Evolutionary conservation across 2,888 invertebrate genomes (phyloP).

Genomic region (Epistrophella euchroma): DNA sequence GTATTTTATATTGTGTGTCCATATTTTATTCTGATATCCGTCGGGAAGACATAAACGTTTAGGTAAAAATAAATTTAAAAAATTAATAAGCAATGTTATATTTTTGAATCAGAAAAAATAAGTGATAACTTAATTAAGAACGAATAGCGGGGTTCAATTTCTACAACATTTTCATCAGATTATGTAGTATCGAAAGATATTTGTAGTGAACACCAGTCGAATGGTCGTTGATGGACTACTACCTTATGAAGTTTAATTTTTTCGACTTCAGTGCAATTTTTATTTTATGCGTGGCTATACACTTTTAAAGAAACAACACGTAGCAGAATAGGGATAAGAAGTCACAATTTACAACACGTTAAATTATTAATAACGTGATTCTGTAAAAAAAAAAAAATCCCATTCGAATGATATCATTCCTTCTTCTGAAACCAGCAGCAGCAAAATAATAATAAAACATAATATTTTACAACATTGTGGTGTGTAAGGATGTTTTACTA

Average conservation of each 20-base stretch:
- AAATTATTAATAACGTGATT: neutral
- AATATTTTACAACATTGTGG: neutral
- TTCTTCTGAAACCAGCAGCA: slow-evolving; percentile 10
- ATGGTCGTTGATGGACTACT: no score
- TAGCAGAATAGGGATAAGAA: neutral
- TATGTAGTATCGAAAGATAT: no score
- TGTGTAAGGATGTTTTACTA: slow-evolving; percentile 49
- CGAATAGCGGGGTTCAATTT: neutral
- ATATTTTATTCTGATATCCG: no score
- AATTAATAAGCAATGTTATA: neutral
- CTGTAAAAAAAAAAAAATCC: slow-evolving; percentile 26
- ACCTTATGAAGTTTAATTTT: no score
- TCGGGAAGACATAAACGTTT: neutral
- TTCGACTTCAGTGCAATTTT: no score
- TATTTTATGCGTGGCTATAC: no score
- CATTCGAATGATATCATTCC: slow-evolving; percentile 72
- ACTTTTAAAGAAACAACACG: no score
- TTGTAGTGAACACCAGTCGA: no score
- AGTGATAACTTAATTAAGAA: neutral
- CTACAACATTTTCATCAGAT: neutral
- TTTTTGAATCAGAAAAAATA: neutral
- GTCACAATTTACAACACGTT: slow-evolving; percentile 23
- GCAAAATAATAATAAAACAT: neutral
- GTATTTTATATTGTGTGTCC: no score
- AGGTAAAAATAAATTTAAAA: no score